These are phyloP conservation scores for Myotis myotis DNA, from an alignment of 2,797 vertebrate genomes.

Conservation along the genomic window DNA sequence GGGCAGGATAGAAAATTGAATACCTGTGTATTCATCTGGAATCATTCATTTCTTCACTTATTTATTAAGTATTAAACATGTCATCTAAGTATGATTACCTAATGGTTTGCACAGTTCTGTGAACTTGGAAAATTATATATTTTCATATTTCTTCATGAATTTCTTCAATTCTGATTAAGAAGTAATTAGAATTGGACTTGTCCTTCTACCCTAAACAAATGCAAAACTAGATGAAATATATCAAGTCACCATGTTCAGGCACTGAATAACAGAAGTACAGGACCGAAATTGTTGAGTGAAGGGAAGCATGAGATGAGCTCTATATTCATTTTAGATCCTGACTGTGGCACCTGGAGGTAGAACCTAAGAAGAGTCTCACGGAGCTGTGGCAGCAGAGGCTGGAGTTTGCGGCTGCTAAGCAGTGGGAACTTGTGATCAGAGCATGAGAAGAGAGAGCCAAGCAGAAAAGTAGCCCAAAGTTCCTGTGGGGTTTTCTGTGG, in stretches of 20 bases:
- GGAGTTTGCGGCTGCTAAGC: background rate
- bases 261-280: background rate
- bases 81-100: background rate
- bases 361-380: background rate
- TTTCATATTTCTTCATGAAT: background rate
- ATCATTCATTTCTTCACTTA: background rate
- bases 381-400: rapidly evolving
- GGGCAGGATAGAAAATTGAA: background rate
- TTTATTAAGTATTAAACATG: background rate
- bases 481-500: background rate
- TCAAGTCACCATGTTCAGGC: background rate
- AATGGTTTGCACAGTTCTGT: background rate
- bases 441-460: background rate
- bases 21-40: background rate
- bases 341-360: rapidly evolving
- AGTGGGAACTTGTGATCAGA: background rate
- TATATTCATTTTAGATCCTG: background rate
- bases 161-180: background rate
- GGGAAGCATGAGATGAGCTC: background rate
- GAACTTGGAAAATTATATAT: background rate
- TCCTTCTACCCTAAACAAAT: background rate
- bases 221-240: background rate
- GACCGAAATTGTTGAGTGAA: background rate
- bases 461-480: background rate
- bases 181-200: background rate